These are phyloP conservation scores for Caenorhabditis sp. DNA, from an alignment of 2,888 invertebrate genomes.

Conservation along the genomic window DNA sequence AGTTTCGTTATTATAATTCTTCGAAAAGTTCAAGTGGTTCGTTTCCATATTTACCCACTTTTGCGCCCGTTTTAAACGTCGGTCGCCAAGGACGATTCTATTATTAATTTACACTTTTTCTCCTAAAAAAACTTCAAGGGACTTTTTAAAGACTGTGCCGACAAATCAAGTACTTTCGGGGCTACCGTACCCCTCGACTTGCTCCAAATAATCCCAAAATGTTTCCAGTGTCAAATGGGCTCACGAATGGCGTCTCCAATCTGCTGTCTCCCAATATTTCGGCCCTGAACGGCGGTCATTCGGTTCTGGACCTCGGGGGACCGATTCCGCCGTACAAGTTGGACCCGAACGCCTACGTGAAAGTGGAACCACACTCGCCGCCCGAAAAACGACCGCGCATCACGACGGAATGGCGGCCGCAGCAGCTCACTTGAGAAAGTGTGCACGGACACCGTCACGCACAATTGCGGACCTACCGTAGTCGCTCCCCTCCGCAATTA, in stretches of 20 bases:
- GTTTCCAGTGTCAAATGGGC: constrained; percentile 37
- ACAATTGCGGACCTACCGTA: neutral
- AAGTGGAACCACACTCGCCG: constrained; percentile 75
- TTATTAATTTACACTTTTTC: neutral
- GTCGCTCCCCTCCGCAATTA: too few relatives aligned
- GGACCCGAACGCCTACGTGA: constrained; percentile 70
- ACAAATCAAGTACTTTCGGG: too few relatives aligned
- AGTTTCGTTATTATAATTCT: neutral
- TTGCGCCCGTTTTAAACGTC: too few relatives aligned
- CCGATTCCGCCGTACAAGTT: constrained; percentile 32
- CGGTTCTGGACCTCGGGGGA: constrained; percentile 35
- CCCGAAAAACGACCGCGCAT: constrained; percentile 76
- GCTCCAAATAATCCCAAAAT: too few relatives aligned
- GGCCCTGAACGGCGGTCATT: constrained; percentile 37
- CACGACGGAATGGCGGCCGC: constrained; percentile 68
- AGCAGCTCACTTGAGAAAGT: constrained; percentile 58
- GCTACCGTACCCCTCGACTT: too few relatives aligned
- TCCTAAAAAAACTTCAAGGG: neutral
- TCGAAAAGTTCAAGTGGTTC: constrained; percentile 27
- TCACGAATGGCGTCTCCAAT: constrained; percentile 35
- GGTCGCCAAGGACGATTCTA: too few relatives aligned
- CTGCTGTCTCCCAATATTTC: constrained; percentile 19
- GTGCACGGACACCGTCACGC: neutral
- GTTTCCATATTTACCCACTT: neutral
- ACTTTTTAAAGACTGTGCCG: neutral